phyloP scores from a whole-genome alignment of 1,140 invertebrate genomes.

The Gonioctena quinquepunctata region DNA sequence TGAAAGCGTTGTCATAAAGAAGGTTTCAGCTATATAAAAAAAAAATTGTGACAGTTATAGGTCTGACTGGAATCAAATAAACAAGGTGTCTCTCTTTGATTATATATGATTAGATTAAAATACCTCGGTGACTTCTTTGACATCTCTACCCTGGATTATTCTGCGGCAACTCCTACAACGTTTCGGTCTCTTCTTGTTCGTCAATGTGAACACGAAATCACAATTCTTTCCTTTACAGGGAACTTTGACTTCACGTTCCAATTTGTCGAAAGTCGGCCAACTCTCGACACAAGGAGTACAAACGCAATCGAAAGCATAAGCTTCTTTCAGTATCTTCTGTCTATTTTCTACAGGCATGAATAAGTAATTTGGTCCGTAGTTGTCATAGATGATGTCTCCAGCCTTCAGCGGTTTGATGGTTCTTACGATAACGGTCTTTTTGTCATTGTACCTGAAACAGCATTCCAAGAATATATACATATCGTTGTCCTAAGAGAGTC shows the following conservation, averaged over 20 bases:
- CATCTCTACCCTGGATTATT: not conserved
- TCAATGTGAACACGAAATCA: constrained; percentile 31
- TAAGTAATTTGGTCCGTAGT: constrained; percentile 90
- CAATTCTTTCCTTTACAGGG: constrained; percentile 37
- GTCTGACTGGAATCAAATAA: no score
- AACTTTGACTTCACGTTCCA: constrained; percentile 35
- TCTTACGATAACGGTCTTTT: constrained; percentile 78
- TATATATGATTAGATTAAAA: no score
- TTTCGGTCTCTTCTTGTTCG: not conserved
- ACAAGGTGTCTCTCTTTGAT: no score
- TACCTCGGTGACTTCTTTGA: not conserved
- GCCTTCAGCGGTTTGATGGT: constrained; percentile 76
- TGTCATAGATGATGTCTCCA: constrained; percentile 82
- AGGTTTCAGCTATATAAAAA: no score
- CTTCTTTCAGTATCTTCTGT: constrained; percentile 68
- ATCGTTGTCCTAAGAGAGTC: no score
- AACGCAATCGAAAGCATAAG: constrained; percentile 87
- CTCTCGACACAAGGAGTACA: constrained; percentile 80
- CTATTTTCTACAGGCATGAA: constrained; percentile 67
- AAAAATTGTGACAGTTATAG: no score
- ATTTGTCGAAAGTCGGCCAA: constrained; percentile 81
- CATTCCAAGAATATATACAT: no score
- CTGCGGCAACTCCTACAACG: not conserved
- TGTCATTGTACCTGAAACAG: constrained; percentile 76
- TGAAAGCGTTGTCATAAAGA: no score